These are phyloP conservation scores for Bombus sibiricus DNA, from an alignment of 1,140 invertebrate species.

Conservation along the genomic window DNA sequence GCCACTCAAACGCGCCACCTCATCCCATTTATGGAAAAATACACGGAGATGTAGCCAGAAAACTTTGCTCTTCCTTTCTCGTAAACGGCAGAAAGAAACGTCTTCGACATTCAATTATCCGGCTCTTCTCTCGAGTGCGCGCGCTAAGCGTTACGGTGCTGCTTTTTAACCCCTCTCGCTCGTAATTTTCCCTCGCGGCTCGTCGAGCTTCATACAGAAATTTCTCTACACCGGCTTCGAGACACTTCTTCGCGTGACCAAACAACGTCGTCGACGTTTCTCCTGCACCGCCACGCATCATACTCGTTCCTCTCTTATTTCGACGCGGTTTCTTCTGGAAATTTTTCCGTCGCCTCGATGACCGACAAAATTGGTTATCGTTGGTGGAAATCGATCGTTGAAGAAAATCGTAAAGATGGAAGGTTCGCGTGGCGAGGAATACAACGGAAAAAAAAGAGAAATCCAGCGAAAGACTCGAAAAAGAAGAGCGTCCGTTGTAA, in stretches of 20 bases:
- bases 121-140: conserved; percentile 34
- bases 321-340: neutral
- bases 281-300: no score
- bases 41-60: conserved; percentile 35
- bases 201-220: neutral
- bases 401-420: neutral
- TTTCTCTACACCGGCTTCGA: neutral
- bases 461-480: neutral
- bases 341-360: neutral
- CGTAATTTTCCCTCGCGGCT: conserved; percentile 19
- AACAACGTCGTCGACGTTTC: neutral
- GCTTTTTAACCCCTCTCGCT: conserved; percentile 23
- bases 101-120: conserved; percentile 54
- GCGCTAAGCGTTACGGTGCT: conserved; percentile 25
- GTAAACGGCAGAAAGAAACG: conserved; percentile 32
- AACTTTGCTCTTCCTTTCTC: conserved; percentile 26
- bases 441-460: neutral
- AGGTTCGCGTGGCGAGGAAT: no score
- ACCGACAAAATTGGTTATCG: neutral
- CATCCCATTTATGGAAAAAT: conserved; percentile 47
- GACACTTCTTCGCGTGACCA: neutral
- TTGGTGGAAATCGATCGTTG: neutral
- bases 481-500: conserved; percentile 26
- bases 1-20: conserved; percentile 68
- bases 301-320: neutral